A percentile compares a stretch with the other conserved stretches of the same genome.
phyloP scores from a whole-genome alignment of 2,888 invertebrate species.

The Sphaerophoria taeniata region DNA sequence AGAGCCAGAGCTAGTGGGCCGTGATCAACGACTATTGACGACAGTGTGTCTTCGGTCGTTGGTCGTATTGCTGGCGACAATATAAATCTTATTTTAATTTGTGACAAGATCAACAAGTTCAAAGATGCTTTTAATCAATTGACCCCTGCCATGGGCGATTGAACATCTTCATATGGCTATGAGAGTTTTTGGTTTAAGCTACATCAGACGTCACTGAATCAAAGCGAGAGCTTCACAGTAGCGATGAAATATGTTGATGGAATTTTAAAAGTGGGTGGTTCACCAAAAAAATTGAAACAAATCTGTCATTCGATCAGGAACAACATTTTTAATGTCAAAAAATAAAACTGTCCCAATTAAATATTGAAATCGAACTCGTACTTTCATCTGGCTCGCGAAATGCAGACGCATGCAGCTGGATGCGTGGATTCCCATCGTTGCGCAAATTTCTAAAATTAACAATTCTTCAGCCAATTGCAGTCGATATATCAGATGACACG shows the following conservation, averaged over 20 bases:
- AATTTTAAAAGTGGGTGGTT: constrained; percentile 66
- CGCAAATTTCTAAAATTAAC: constrained; percentile 48
- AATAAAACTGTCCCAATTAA: constrained; percentile 16
- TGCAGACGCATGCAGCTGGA: constrained; percentile 30
- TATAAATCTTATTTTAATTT: constrained; percentile 83
- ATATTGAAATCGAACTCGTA: not conserved
- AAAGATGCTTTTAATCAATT: constrained; percentile 83
- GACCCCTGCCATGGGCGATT: constrained; percentile 78
- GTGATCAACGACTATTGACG: constrained; percentile 33
- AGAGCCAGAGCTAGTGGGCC: constrained; percentile 18
- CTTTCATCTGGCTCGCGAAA: too few species aligned
- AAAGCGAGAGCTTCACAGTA: constrained; percentile 6
- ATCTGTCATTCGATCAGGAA: not conserved
- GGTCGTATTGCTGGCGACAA: constrained; percentile 54
- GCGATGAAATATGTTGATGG: constrained; percentile 37
- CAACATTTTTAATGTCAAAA: not conserved
- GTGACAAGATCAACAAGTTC: constrained; percentile 83
- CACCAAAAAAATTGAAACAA: too few species aligned
- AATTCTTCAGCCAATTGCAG: constrained; percentile 23
- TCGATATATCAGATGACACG: not conserved
- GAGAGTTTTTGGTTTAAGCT: constrained; percentile 36
- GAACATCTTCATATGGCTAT: constrained; percentile 26
- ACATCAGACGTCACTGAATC: constrained; percentile 1
- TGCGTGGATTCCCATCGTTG: constrained; percentile 54
- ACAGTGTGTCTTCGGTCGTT: not conserved